phyloP scores from a whole-genome alignment of 64 coral and sea anemone species.

The Anthopleura sola region DNA sequence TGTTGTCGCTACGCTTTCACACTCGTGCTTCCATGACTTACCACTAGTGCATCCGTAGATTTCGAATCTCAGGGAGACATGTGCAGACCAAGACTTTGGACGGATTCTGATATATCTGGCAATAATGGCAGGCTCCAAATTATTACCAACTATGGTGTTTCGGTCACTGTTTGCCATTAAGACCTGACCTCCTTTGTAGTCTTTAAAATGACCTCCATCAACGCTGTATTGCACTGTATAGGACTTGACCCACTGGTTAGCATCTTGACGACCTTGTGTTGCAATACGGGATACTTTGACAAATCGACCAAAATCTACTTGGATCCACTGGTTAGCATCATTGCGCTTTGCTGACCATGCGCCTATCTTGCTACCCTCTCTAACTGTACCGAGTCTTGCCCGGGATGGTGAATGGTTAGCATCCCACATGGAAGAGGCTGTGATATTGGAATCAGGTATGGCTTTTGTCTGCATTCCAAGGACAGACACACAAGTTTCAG shows the following conservation, averaged over 20 bases:
- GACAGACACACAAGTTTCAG: neutral
- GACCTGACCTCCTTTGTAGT: conserved; percentile 4
- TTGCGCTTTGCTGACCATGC: conserved; percentile 16
- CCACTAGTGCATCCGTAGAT: conserved; percentile 40
- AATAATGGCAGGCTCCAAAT: conserved; percentile 29
- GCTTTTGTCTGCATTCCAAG: conserved; percentile 28
- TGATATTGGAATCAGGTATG: conserved; percentile 27
- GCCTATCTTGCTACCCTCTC: neutral
- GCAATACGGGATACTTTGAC: neutral
- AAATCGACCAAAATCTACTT: conserved; percentile 43
- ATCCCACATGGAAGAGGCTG: conserved; percentile 33
- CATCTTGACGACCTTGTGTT: conserved; percentile 50
- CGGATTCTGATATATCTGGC: conserved; percentile 33
- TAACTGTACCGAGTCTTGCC: neutral
- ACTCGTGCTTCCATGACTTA: too few species aligned
- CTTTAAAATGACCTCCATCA: conserved; percentile 29
- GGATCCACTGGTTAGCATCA: neutral
- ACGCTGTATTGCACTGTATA: conserved; percentile 31
- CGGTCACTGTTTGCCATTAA: conserved; percentile 28
- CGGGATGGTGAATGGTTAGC: conserved; percentile 27
- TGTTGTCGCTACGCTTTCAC: too few species aligned
- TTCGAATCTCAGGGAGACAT: conserved; percentile 46
- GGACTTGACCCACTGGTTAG: conserved; percentile 43
- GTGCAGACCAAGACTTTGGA: conserved; percentile 22
- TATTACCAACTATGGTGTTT: conserved; percentile 18